These are phyloP conservation scores for Epizoanthus illoricatus DNA, from an alignment of 92 coral and sea anemone genomes.

Conservation along the genomic window DNA sequence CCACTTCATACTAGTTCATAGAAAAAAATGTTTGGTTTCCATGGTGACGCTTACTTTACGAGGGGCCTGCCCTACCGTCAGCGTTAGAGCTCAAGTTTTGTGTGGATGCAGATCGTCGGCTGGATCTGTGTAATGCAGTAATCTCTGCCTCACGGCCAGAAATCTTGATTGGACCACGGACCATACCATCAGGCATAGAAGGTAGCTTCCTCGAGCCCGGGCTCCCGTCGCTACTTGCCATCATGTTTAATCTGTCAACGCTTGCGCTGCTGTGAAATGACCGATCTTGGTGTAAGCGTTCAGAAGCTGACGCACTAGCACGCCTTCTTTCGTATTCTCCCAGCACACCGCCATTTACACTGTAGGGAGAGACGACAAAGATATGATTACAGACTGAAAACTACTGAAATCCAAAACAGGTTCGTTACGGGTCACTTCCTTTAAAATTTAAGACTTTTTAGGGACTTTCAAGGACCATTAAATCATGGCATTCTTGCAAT, in stretches of 20 bases:
- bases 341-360: constrained; percentile 20
- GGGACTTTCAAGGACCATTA: too few relatives aligned
- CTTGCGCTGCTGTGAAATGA: constrained; percentile 66
- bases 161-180: constrained; percentile 79
- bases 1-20: constrained; percentile 20
- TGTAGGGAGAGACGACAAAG: background rate
- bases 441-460: too few relatives aligned
- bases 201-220: constrained; percentile 63
- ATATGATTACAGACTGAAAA: too few relatives aligned
- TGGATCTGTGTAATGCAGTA: constrained; percentile 85
- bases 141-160: constrained; percentile 98
- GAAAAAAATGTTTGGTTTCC: constrained; percentile 45
- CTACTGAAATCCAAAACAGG: too few relatives aligned
- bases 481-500: too few relatives aligned
- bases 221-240: constrained; percentile 70
- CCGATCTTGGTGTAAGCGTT: constrained; percentile 54
- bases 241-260: constrained; percentile 83
- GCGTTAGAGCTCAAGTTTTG: constrained; percentile 61
- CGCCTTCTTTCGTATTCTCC: constrained; percentile 54
- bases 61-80: constrained; percentile 47
- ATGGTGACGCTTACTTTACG: constrained; percentile 43
- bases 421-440: too few relatives aligned
- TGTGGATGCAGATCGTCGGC: constrained; percentile 88
- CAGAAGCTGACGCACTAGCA: constrained; percentile 62
- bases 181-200: constrained; percentile 79